Evolutionary conservation across 2,113 vertebrate species (phyloP).

Genomic region (Rallus limicola): DNA sequence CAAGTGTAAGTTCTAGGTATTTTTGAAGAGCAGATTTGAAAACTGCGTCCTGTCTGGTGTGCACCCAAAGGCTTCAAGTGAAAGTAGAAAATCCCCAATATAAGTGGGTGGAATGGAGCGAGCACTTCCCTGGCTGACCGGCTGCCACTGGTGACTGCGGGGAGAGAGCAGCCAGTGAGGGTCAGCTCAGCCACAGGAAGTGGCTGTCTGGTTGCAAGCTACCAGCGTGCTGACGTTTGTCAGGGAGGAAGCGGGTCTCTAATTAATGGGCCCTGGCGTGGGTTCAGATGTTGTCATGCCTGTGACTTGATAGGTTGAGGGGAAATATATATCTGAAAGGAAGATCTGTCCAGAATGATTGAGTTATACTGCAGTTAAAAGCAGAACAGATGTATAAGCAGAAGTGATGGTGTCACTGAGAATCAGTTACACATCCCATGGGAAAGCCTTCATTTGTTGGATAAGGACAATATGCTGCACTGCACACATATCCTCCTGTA

Average conservation of each 20-base stretch:
- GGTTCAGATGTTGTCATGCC: constrained; percentile 49
- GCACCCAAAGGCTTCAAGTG: not conserved
- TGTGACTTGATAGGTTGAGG: constrained; percentile 56
- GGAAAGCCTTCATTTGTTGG: constrained; percentile 70
- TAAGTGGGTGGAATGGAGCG: not conserved
- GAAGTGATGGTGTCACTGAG: constrained; percentile 64
- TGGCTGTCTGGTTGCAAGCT: not conserved
- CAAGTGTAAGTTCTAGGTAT: not conserved
- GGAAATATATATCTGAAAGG: constrained; percentile 66
- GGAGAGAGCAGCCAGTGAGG: not conserved
- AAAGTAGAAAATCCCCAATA: not conserved
- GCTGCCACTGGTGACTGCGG: not conserved
- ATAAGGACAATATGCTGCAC: constrained; percentile 67
- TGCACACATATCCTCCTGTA: constrained; percentile 1
- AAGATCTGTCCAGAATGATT: constrained; percentile 66
- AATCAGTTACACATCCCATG: constrained; percentile 72
- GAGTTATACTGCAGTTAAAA: constrained; percentile 69
- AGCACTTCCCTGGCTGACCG: not conserved
- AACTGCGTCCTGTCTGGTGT: not conserved
- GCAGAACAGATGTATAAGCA: constrained; percentile 77
- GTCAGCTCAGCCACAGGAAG: not conserved
- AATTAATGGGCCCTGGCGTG: constrained; percentile 61
- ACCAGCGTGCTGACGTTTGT: not conserved
- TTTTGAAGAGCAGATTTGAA: not conserved
- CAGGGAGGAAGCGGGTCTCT: not conserved